Conservation (phyloP, 2,113 vertebrate species). For the Proteles cristata region DNA sequence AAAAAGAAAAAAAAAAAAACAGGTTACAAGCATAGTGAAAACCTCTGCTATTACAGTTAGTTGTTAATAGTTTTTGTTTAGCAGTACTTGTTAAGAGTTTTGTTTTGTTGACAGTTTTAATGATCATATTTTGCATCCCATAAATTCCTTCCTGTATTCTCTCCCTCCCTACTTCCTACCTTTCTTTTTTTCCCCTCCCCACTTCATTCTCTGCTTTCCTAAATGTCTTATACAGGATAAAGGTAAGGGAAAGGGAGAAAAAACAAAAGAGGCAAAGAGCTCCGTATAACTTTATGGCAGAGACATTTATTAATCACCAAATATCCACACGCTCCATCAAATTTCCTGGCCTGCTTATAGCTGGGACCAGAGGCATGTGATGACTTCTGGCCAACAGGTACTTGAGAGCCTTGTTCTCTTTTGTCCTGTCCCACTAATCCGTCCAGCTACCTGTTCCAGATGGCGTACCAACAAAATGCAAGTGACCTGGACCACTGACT, state of each 20-base stretch:
- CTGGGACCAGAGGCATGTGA: background rate
- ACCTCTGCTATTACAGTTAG: background rate
- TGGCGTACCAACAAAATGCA: background rate
- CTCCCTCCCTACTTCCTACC: too few species aligned
- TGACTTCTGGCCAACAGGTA: background rate
- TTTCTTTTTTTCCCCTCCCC: too few species aligned
- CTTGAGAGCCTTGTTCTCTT: background rate
- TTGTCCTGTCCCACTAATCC: background rate
- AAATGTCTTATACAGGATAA: background rate
- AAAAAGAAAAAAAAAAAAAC: background rate
- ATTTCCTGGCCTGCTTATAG: background rate
- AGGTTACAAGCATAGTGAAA: conserved; percentile 36
- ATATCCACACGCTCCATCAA: background rate
- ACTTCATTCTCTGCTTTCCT: background rate
- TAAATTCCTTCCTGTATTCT: background rate
- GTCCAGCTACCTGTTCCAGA: background rate
- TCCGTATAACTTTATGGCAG: background rate
- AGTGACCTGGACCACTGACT: background rate
- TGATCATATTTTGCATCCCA: background rate
- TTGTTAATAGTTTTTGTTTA: conserved; percentile 52
- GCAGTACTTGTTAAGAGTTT: background rate
- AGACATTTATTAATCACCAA: background rate
- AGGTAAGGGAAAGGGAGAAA: background rate
- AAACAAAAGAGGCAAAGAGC: background rate
- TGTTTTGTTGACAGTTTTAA: background rate